Evolutionary conservation across 2,888 invertebrate genomes (phyloP).

Genomic region (Erebia palarica): DNA sequence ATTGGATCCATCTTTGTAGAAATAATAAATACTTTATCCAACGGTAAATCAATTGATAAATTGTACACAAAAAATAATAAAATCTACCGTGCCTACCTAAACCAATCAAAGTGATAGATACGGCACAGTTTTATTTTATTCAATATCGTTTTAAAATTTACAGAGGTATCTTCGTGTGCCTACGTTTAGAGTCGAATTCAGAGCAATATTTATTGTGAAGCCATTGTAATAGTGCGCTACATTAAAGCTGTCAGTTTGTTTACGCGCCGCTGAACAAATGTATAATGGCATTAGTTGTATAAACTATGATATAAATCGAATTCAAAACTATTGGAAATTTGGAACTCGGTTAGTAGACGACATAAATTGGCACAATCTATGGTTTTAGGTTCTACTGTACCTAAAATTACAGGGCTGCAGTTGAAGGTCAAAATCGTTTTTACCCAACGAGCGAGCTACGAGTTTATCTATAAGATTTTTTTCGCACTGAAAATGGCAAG

Average conservation of each 20-base stretch:
- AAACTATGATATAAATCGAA: constrained; percentile 31
- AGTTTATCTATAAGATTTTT: too few relatives aligned
- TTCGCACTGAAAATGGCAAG: too few relatives aligned
- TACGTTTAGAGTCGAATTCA: constrained; percentile 16
- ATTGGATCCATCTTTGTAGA: too few relatives aligned
- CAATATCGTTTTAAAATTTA: constrained; percentile 1
- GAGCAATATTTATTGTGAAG: constrained; percentile 16
- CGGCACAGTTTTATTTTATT: constrained; percentile 3
- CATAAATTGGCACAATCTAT: constrained; percentile 28
- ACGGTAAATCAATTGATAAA: too few relatives aligned
- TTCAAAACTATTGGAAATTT: constrained; percentile 35
- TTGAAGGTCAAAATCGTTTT: too few relatives aligned
- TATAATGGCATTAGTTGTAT: constrained; percentile 31
- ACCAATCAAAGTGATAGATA: not conserved
- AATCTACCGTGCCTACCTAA: too few relatives aligned
- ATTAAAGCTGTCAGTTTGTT: constrained; percentile 30
- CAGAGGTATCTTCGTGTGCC: too few relatives aligned
- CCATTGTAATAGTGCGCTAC: constrained; percentile 23
- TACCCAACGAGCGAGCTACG: too few relatives aligned
- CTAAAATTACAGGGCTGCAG: too few relatives aligned
- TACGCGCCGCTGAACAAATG: constrained; percentile 32
- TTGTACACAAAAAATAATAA: too few relatives aligned
- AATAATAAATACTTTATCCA: too few relatives aligned
- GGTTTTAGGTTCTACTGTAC: not conserved
- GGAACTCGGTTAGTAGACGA: constrained; percentile 31